Base-by-base conservation (phyloP, 1,140 invertebrate genomes). In the Harpegnathos saltator region DNA sequence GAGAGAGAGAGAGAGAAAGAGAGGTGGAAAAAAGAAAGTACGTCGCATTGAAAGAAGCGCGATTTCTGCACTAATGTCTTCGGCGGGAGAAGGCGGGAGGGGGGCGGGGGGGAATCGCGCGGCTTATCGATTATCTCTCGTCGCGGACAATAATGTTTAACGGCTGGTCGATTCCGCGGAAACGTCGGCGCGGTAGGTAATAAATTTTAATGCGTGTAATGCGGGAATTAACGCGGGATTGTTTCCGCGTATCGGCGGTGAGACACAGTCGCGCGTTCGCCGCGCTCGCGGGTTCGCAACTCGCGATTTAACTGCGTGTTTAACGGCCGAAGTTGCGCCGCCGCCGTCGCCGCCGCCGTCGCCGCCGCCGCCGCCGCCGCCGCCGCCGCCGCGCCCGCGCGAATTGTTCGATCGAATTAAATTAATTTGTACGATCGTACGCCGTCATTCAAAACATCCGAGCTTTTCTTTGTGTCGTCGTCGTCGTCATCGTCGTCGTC, bases 141-240 rank as follows among this genome's bases (percentile, higher is more conserved):
- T 9, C 33, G 65, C 44, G 58, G 52, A 71, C 75, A 80, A 80
- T 80, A 52, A 80, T 58, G 22, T 80, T 80, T 80, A 80, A 80
- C 75, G 75, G 75, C 75, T 80, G 52, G 65, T 71, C 75, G 65
- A 80, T 80, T 80, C 52, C 65, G 66, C 75, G 65, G 75, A 44
- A 80, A 80, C 33, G 54, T 71, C 33, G 33, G n/a, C n/a, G 65
- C 50, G 75, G 52, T 38, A 54, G 75, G 75, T 80, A 80, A 80
- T 80, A 80, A 69, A 80, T 80, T 80, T 69, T 80, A 69, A 80
- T 58, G 65, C 65, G 75, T 80, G 52, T 80, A 80, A 80, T 80
- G 75, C 26, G 65, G 33, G 52, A 80, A 71, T 80, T 80, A 80
- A 80, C 69, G 52, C 75, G 52, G 52, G 24, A 80, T 80, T 80